Evolutionary conservation across 2,797 vertebrate genomes (phyloP).

Genomic region (Gadopsis bispinosus): DNA sequence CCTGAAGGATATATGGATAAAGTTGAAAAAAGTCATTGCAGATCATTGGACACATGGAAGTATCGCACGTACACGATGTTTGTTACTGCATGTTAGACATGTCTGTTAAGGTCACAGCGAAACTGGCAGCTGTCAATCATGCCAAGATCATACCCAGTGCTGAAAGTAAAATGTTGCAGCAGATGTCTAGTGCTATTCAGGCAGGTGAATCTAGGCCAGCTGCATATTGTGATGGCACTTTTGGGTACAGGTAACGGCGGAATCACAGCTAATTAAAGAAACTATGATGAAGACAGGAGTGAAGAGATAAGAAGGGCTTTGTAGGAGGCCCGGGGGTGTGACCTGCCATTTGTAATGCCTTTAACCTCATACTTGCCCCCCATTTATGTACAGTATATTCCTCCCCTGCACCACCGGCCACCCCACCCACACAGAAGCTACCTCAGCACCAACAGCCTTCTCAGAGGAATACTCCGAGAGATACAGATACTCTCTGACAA

Average conservation of each 20-base stretch:
- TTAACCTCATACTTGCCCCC: neutral
- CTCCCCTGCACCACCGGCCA: neutral
- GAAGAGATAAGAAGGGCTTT: constrained; percentile 24
- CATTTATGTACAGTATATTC: neutral
- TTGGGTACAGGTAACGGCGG: constrained; percentile 1
- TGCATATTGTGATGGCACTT: constrained; percentile 16
- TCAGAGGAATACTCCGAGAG: neutral
- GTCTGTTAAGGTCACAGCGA: neutral
- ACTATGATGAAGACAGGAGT: constrained; percentile 29
- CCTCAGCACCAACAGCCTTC: neutral
- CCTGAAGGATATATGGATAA: neutral
- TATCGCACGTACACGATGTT: neutral
- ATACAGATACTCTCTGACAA: neutral
- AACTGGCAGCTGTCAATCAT: neutral
- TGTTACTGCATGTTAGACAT: neutral
- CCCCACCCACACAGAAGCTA: neutral
- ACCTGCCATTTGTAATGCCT: constrained; percentile 5
- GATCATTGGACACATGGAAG: neutral
- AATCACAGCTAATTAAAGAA: constrained; percentile 39
- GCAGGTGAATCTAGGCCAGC: neutral
- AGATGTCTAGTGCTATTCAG: constrained; percentile 13
- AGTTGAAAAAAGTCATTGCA: neutral
- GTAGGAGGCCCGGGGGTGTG: constrained; percentile 2
- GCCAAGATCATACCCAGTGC: neutral
- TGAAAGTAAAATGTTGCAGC: neutral